Base-by-base conservation (phyloP, 2,888 invertebrate species). In the Callyntrura sp. region DNA sequence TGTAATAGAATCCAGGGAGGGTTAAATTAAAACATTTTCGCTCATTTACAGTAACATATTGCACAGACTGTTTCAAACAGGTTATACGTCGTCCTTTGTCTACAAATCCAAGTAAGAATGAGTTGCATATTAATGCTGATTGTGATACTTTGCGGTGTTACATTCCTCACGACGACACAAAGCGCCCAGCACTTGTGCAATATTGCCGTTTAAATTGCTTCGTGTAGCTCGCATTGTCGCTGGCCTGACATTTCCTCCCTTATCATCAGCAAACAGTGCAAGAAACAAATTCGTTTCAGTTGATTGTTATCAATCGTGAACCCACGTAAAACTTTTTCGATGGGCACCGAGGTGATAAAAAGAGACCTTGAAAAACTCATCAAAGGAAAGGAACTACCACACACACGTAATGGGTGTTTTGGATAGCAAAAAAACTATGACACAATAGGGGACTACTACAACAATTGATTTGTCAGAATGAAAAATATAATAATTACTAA, bases 351-450 rank as follows among this genome's bases (percentile, higher is more conserved):
- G 25, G 51, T 25, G 51, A 51, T 51, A 76, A 76, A 76, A 76
- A 76, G 51, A 51, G 76, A 76, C 76, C 76, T 76, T 76, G 76
- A 76, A 76, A 76, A 76, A 76, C 51, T 76, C 76, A 76, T 76
- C 51, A 76, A 45, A 51, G 76, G 76, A 76, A 76, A 51, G 76
- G 48, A 76, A 55, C 68, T 43, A 43, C 68, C 73, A 73, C 73
- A 73, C 73, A 73, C 45, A 25, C 25, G 14, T 12, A 14, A 51
- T 76, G 51, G 51, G 68, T 68, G 68, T 68, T 68, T 5, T 1
- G n/a, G 17, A 68, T 43, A 43, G 43, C 1, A 43, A 68, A 11
- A 12, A 23, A 5, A n/a, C 3, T 28, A 76, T 51, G 76, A 76
- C 51, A 76, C 76, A 76, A 76, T 23, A 76, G 23, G n/a, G 28